phyloP scores from a whole-genome alignment of 1,140 invertebrate genomes.

The Aphidius ervi region DNA sequence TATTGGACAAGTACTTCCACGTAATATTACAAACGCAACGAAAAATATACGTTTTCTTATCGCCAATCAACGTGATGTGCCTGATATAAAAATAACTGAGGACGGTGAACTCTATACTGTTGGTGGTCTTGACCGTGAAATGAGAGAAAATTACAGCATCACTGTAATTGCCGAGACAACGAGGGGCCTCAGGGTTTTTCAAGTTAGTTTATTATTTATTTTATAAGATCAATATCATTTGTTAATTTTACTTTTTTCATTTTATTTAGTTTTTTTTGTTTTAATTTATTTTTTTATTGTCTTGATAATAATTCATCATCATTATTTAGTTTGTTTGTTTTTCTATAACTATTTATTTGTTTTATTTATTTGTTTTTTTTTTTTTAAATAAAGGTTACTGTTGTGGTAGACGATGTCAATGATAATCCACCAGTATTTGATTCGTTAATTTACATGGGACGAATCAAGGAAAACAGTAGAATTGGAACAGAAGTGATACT shows the following conservation, averaged over 20 bases:
- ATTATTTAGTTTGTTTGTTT: not conserved
- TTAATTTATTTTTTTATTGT: not conserved
- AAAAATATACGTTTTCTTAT: conserved; percentile 64
- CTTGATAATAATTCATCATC: not conserved
- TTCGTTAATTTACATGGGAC: conserved; percentile 66
- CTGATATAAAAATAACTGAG: conserved; percentile 69
- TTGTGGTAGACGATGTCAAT: conserved; percentile 84
- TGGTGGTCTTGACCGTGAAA: conserved; percentile 72
- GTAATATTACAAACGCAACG: conserved; percentile 52
- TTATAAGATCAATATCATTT: conserved; percentile 4
- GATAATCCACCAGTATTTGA: conserved; percentile 85
- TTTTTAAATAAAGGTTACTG: conserved; percentile 53
- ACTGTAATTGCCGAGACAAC: conserved; percentile 75
- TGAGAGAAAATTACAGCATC: conserved; percentile 67
- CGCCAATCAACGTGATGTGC: conserved; percentile 74
- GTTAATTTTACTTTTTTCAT: not conserved
- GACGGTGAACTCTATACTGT: conserved; percentile 77
- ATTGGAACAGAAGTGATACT: conserved; percentile 69
- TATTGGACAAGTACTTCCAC: conserved; percentile 68
- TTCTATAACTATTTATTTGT: not conserved
- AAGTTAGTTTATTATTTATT: conserved; percentile 43
- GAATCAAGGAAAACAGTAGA: conserved; percentile 73
- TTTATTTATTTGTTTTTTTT: not conserved
- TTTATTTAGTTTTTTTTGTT: not conserved
- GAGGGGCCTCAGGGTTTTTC: conserved; percentile 68